Evolutionary conservation across 2,888 invertebrate genomes (phyloP), one percentile per base, ranked within the genome.

Genomic region (Catocala sponsa): DNA sequence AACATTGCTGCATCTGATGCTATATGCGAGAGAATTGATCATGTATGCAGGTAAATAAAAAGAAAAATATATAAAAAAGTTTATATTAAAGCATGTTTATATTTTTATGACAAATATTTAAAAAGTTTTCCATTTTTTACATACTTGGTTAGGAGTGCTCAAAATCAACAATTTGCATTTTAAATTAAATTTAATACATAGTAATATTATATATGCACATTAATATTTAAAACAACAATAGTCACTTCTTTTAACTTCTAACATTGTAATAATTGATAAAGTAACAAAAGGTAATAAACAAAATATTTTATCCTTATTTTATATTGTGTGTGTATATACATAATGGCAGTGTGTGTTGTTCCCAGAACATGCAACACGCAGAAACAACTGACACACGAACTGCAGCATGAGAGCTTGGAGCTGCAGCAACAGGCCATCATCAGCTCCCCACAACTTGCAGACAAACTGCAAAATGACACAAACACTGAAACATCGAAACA

Each of bases 1-100:
- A 95, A 95, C 65, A 89, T 91, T 68, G 91, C 87, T 48, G 94
- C 94, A 33, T 95, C 95, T 50, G 94, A 95, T 81, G 92, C 94
- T 9, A 92, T 95, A 59, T 95, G 95, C 74, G 95, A 95, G 74
- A 87, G 94, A 68, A 92, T 95, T 62, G 91, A 92, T 43, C 93
- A 94, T 79, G 92, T 91, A 25, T 85, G 82, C 86, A 93, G 94
- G 94, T 93, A 61, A 81, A 67, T 68, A 65, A 66, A 76, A 72
- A 69, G 76, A 54, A 49, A 51, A 42, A 46, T 48, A 61, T 67
- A 74, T 55, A 82, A 81, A 73, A n/a, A 66, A 51, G 52, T 63
- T 74, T 88, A 85, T 88, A 88, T 83, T 88, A 85, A 82, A 87
- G 85, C 83, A 86, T 79, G 72, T 79, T 25, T 82, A 79, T 68